Conservation (phyloP, 2,797 vertebrate species). For the Coregonus sp. region DNA sequence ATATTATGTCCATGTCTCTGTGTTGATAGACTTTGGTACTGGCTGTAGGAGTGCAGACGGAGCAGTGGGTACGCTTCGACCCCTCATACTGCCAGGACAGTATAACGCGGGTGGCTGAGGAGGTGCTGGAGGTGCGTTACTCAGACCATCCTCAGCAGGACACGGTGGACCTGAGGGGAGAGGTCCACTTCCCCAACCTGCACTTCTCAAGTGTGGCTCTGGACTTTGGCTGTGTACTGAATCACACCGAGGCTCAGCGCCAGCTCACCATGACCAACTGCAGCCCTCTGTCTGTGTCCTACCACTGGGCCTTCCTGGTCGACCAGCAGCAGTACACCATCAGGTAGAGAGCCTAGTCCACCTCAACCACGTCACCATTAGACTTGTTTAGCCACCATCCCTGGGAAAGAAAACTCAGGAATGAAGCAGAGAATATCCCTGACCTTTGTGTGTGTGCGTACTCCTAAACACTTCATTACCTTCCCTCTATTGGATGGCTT, state of each 20-base stretch:
- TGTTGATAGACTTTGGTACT: conserved; percentile 75
- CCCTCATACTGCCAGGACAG: conserved; percentile 67
- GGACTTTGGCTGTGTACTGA: conserved; percentile 86
- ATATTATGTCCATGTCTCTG: conserved; percentile 12
- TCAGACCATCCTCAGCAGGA: conserved; percentile 80
- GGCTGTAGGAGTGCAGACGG: conserved; percentile 58
- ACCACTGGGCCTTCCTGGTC: conserved; percentile 79
- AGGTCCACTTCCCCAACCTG: conserved; percentile 85
- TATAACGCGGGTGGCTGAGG: conserved; percentile 66
- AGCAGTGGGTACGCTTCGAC: conserved; percentile 82
- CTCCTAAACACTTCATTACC: not conserved
- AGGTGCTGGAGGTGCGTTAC: conserved; percentile 77
- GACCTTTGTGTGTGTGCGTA: not conserved
- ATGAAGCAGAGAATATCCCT: not conserved
- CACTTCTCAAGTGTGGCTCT: conserved; percentile 72
- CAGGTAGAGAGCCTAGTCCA: conserved; percentile 65
- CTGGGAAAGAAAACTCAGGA: not conserved
- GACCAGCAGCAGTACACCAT: conserved; percentile 39
- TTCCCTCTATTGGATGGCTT: not conserved
- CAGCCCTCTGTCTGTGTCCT: conserved; percentile 77
- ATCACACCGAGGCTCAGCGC: conserved; percentile 69
- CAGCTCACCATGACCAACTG: conserved; percentile 80
- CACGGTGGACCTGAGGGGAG: conserved; percentile 70
- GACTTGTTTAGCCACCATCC: not conserved
- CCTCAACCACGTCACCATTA: not conserved